A percentile compares a stretch with the other conserved stretches of the same genome.
phyloP scores from a whole-genome alignment of 2,113 vertebrate species.

The Megalops atlanticus region DNA sequence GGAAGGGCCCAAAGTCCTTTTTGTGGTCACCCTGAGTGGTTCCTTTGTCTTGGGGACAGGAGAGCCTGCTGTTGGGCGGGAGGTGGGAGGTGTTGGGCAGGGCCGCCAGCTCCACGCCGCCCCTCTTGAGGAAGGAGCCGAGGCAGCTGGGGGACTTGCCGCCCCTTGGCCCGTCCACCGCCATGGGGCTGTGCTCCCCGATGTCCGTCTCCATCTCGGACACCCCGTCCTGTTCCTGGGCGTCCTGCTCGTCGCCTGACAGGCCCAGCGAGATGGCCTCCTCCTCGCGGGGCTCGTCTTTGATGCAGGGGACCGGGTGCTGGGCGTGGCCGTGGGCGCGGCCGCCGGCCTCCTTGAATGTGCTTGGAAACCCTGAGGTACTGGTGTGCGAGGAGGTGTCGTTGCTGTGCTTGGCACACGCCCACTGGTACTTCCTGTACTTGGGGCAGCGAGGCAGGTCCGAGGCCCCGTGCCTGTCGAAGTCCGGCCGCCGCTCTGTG shows the following conservation, averaged over 20 bases:
- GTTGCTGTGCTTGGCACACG: conserved; percentile 97
- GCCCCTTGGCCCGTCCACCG: conserved; percentile 74
- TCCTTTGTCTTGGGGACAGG: conserved; percentile 88
- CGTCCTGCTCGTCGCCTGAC: conserved; percentile 86
- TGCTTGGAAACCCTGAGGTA: conserved; percentile 99
- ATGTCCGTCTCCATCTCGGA: conserved; percentile 85
- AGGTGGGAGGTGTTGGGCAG: conserved; percentile 84
- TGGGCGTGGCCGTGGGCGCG: conserved; percentile 58
- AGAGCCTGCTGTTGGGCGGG: conserved; percentile 86
- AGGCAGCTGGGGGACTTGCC: conserved; percentile 84
- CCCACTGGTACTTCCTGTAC: conserved; percentile 98
- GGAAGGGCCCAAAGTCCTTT: conserved; percentile 89
- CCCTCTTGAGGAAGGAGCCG: conserved; percentile 82
- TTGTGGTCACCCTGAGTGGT: conserved; percentile 98
- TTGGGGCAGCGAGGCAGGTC: conserved; percentile 89
- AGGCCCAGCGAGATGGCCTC: conserved; percentile 87
- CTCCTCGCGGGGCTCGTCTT: conserved; percentile 86
- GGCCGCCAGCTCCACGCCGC: conserved; percentile 78
- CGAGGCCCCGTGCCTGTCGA: conserved; percentile 76
- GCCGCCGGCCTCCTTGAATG: conserved; percentile 77
- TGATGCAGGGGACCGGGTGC: conserved; percentile 84
- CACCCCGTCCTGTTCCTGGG: conserved; percentile 79
- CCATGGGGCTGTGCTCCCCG: conserved; percentile 73
- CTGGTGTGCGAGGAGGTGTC: conserved; percentile 90
- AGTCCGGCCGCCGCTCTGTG: conserved; percentile 76